phyloP scores from a whole-genome alignment of 2,797 vertebrate genomes.

The Cynodonichthys magdalenae region DNA sequence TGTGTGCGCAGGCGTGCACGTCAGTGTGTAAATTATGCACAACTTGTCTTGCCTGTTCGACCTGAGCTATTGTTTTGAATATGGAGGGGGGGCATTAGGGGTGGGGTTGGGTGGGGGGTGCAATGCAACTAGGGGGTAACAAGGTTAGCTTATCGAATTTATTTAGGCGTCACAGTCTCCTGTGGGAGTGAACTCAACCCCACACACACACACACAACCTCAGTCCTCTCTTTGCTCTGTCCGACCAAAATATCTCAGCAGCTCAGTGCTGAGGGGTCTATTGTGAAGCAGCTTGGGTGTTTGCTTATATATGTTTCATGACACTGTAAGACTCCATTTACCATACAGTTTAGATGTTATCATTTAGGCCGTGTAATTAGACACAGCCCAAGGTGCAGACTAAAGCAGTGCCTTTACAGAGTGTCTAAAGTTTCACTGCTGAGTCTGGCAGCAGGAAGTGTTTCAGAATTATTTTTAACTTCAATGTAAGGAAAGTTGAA shows the following conservation, averaged over 20 bases:
- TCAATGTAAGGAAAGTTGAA: slow-evolving; percentile 8
- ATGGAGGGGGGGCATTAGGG: slow-evolving; percentile 53
- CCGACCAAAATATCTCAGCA: slow-evolving; percentile 58
- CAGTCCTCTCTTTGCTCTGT: slow-evolving; percentile 38
- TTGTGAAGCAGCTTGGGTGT: slow-evolving; percentile 45
- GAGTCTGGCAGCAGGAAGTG: slow-evolving; percentile 10
- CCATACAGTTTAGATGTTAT: slow-evolving; percentile 46
- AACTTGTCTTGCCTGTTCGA: slow-evolving; percentile 59
- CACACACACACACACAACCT: slow-evolving; percentile 38
- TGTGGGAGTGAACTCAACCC: slow-evolving; percentile 63
- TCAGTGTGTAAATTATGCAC: slow-evolving; percentile 61
- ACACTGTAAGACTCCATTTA: slow-evolving; percentile 51
- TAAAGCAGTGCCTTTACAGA: slow-evolving; percentile 38
- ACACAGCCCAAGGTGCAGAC: slow-evolving; percentile 23
- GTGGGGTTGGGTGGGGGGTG: slow-evolving; percentile 37
- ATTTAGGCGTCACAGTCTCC: slow-evolving; percentile 78
- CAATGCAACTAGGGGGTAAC: slow-evolving; percentile 73
- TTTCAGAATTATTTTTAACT: slow-evolving; percentile 20
- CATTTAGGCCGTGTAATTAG: slow-evolving; percentile 46
- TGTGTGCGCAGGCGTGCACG: slow-evolving; percentile 58
- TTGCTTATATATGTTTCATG: slow-evolving; percentile 59
- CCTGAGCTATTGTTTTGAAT: slow-evolving; percentile 72
- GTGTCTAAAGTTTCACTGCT: slow-evolving; percentile 42
- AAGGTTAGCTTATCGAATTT: slow-evolving; percentile 80
- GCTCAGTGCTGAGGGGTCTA: slow-evolving; percentile 33